Evolutionary conservation across 1,140 invertebrate genomes (phyloP), one percentile per base, ranked within the genome.

Genomic region (Samia ricini): DNA sequence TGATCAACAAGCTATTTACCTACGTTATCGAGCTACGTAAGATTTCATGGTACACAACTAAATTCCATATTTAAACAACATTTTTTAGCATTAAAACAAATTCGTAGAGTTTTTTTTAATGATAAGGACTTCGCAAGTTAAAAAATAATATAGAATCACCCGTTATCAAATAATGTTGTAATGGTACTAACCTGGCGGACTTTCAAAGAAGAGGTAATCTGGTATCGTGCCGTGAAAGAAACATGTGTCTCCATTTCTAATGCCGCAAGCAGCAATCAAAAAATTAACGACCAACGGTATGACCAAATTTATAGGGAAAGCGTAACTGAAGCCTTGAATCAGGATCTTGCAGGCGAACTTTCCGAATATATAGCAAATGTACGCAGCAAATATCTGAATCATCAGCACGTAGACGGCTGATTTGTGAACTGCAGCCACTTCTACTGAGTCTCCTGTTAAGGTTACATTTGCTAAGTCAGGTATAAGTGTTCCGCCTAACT

Each of bases 311-410:
- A 99, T 95, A 0, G 98, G 98, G 69, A 99, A 97, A 0, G 98
- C 97, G 80, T 98, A 99, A 81, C 97, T 98, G 91, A 99, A 98
- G 24, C 96, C 96, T 90, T 99, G 98, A 62, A 99, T 98, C 66
- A 98, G 93, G 74, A 99, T 98, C 91, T 98, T 98, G 91, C 98
- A 99, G 18, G 98, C 96, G 76, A 98, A 98, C 91, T 98, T 98
- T 67, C 96, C 97, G 72, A 98, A 97, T 70, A 98, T 95, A 76
- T 98, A 99, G 72, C 95, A 96, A 24, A 97, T 91, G 79, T 98
- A 98, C 4, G 97, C 94, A 4, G 96, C 94, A 56, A 95, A 91
- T 54, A 98, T 94, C 85, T 98, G 96, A 52, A 98, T 93, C 1
- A 98, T 79, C 26, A 97, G 82, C 0, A 98, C 94, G 76, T 96